Base-by-base conservation (phyloP, 1,140 invertebrate genomes). In the Physella acuta region DNA sequence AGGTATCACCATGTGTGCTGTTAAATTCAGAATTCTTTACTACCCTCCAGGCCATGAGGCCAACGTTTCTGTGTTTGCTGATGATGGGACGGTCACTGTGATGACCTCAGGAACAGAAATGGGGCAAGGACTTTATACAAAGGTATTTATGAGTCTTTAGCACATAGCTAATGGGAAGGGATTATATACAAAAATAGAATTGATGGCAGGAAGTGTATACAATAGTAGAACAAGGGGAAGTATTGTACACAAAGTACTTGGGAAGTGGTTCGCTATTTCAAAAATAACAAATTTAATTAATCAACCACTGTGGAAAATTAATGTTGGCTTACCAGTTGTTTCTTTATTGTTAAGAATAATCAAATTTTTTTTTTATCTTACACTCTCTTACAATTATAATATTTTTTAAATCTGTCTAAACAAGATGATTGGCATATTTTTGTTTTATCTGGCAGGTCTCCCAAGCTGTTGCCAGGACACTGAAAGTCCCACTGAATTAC, bases 121-220 rank as follows among this genome's bases (percentile, higher is more conserved):
- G 85, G 93, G 93, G 14, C 93, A 94, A 87, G 93, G 93, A 2
- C 89, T 94, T 53, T 92, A 90, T 71, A 90, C 89, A 0, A 90
- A 90, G 85, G 88, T 89, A 82, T 44, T n/a, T n/a, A n/a, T 30
- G 39, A 68, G 8, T 24, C 33, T 82, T 3, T 92, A 93, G 85
- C 92, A 92, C 20, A 90, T 90, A 0, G 91, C 16, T 30, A 30
- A 33, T 60, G 5, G 5, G 58, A 5, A n/a, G n/a, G n/a, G n/a
- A n/a, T n/a, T n/a, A n/a, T n/a, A n/a, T n/a, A n/a, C n/a, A n/a
- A n/a, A n/a, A n/a, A n/a, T n/a, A n/a, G n/a, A n/a, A n/a, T n/a
- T n/a, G n/a, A n/a, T n/a, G n/a, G n/a, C n/a, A n/a, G n/a, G n/a
- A n/a, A n/a, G n/a, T n/a, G n/a, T n/a, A n/a, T n/a, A n/a, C n/a